Conservation (phyloP, 2,888 invertebrate species). For the Cheilosia soror region DNA sequence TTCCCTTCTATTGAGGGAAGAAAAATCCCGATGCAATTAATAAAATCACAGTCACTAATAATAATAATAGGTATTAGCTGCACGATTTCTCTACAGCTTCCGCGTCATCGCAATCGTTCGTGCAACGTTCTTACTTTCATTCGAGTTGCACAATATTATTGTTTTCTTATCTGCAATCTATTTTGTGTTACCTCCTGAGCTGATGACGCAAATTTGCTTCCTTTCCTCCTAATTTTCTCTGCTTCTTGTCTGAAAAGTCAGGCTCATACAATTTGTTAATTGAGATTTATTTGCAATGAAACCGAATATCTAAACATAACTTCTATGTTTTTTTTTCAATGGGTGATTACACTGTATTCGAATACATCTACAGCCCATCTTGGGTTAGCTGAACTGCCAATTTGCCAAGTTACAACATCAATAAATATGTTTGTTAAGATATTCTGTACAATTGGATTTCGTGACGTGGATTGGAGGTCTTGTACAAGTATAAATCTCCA, state of each 20-base stretch:
- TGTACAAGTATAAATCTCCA: neutral
- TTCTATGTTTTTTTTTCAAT: constrained; percentile 31
- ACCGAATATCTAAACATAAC: constrained; percentile 34
- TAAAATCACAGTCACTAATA: neutral
- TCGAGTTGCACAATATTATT: constrained; percentile 8
- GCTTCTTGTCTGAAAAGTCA: neutral
- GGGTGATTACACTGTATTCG: constrained; percentile 41
- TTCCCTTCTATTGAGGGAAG: neutral
- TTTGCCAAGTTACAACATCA: constrained; percentile 65
- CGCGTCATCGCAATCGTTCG: constrained; percentile 48
- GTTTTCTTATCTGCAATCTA: constrained; percentile 41
- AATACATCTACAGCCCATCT: constrained; percentile 38
- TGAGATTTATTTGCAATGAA: constrained; percentile 67
- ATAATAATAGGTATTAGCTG: neutral
- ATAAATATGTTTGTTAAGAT: constrained; percentile 44
- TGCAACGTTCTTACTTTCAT: constrained; percentile 58
- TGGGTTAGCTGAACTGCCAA: constrained; percentile 54
- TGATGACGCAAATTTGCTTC: constrained; percentile 57
- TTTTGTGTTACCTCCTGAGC: constrained; percentile 1
- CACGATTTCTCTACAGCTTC: constrained; percentile 39
- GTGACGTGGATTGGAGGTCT: constrained; percentile 45
- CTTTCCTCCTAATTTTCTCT: constrained; percentile 11
- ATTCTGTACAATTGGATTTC: constrained; percentile 26
- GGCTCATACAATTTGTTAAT: constrained; percentile 57
- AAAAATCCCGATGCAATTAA: neutral